Base-by-base conservation (phyloP, 2,113 vertebrate species). In the Dromas ardeola region DNA sequence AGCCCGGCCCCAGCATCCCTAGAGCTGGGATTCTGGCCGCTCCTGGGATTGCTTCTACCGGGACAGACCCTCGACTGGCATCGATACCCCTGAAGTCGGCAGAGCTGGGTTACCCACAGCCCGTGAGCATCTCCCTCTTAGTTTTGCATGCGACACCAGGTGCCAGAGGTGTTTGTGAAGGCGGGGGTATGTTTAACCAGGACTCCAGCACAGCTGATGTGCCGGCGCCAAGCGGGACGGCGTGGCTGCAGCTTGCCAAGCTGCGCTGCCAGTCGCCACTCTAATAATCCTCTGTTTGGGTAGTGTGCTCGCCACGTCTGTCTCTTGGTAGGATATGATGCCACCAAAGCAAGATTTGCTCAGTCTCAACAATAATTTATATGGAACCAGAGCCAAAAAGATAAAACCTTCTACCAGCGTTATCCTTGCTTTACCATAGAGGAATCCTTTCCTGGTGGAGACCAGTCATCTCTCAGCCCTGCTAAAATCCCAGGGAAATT, bases 111-210 rank as follows among this genome's bases (percentile, higher is more conserved):
- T 21, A 3, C 40, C 38, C 17, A 1, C 29, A 20, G 45, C 47
- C 40, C 1, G 30, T 0, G n/a, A 27, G 74, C 36, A 4, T n/a
- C 52, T 32, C 6, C 0, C 2, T 0, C 14, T 15, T 26, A 1
- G 30, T 13, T 47, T 14, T 49, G 34, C 3, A 2, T 1, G 40
- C 6, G 71, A 10, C 3, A 5, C 2, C 5, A 3, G 34, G 1
- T 22, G 27, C 52, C 53, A 17, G 47, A 19, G 52, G 71, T 10
- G 0, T 16, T 40, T 34, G 47, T 42, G 7, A 3, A 21, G 6
- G 3, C 3, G 5, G 3, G 43, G 53, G n/a, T 4, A 0, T 13
- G 15, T 6, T 19, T 11, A 4, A 9, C 32, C 8, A 2, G 27
- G 45, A 13, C 21, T 27, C 55, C 2, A 3, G 86, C 10, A 4